Evolutionary conservation across 2,888 invertebrate genomes (phyloP).

Genomic region (Tigriopus californicus): DNA sequence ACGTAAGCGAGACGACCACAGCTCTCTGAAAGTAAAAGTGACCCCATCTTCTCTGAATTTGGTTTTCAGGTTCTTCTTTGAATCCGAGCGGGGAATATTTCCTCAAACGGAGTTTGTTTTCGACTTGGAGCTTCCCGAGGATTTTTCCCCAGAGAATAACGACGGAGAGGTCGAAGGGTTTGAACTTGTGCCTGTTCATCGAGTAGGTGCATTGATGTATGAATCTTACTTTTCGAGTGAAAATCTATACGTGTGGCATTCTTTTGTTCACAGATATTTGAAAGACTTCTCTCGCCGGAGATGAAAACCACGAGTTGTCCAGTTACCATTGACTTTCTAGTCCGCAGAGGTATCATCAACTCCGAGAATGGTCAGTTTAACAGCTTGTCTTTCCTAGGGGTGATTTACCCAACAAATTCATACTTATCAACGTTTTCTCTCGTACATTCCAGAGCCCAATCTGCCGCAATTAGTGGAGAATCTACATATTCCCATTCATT

Average conservation of each 20-base stretch:
- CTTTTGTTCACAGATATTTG: not conserved
- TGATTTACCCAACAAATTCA: too few species aligned
- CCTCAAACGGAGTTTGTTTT: constrained; percentile 88
- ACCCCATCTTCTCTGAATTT: not conserved
- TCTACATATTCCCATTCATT: constrained; percentile 67
- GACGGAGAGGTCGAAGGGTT: constrained; percentile 89
- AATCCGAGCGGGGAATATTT: constrained; percentile 76
- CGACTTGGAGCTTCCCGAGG: constrained; percentile 71
- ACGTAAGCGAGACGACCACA: constrained; percentile 36
- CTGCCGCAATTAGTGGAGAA: constrained; percentile 66
- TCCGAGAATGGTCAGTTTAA: constrained; percentile 41
- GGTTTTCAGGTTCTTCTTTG: constrained; percentile 18
- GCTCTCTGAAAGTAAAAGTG: not conserved
- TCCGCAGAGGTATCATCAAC: constrained; percentile 70
- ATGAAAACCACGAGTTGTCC: constrained; percentile 89
- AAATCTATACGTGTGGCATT: constrained; percentile 22
- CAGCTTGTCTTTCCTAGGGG: not conserved
- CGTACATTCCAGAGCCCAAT: constrained; percentile 62
- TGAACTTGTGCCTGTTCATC: constrained; percentile 55
- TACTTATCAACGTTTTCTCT: too few species aligned
- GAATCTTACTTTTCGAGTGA: too few species aligned
- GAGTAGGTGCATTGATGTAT: constrained; percentile 32
- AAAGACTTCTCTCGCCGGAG: constrained; percentile 41
- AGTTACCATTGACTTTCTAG: constrained; percentile 73
- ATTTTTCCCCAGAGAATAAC: constrained; percentile 75